phyloP scores from a whole-genome alignment of 2,797 vertebrate species.

The Muscicapa striata region DNA sequence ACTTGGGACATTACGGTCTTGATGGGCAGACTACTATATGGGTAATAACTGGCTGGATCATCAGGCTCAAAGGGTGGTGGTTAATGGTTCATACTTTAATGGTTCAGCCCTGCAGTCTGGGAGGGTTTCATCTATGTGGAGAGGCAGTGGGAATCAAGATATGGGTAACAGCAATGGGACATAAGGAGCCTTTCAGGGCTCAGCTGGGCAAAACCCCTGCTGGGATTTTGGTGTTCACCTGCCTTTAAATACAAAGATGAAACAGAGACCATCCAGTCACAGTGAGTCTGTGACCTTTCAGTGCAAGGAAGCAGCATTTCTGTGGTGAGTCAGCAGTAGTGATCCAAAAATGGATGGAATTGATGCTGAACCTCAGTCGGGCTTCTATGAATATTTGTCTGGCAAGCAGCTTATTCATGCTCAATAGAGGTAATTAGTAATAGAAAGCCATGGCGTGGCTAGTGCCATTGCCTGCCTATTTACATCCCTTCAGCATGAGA shows the following conservation, averaged over 20 bases:
- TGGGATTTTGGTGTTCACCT: not conserved
- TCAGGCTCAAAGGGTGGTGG: not conserved
- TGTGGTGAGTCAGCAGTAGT: not conserved
- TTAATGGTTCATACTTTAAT: not conserved
- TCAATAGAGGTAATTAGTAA: not conserved
- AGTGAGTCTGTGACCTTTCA: not conserved
- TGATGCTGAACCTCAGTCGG: not conserved
- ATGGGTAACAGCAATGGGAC: not conserved
- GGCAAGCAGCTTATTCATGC: not conserved
- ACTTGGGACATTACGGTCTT: not conserved
- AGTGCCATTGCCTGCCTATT: not conserved
- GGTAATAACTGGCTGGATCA: not conserved
- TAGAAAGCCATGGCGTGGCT: not conserved
- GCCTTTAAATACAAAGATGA: not conserved
- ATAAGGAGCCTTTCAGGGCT: not conserved
- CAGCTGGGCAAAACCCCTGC: not conserved
- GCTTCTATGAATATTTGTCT: not conserved
- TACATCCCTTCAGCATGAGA: not conserved
- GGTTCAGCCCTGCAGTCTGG: not conserved
- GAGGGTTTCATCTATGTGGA: not conserved
- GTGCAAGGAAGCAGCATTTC: not conserved
- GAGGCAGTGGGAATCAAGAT: not conserved
- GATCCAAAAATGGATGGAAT: not conserved
- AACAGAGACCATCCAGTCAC: not conserved
- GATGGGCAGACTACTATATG: rapidly evolving